A percentile compares a stretch with the other conserved stretches of the same genome.
These are phyloP conservation scores for Podabrus alpinus DNA, from an alignment of 2,888 invertebrate species.

Conservation along the genomic window DNA sequence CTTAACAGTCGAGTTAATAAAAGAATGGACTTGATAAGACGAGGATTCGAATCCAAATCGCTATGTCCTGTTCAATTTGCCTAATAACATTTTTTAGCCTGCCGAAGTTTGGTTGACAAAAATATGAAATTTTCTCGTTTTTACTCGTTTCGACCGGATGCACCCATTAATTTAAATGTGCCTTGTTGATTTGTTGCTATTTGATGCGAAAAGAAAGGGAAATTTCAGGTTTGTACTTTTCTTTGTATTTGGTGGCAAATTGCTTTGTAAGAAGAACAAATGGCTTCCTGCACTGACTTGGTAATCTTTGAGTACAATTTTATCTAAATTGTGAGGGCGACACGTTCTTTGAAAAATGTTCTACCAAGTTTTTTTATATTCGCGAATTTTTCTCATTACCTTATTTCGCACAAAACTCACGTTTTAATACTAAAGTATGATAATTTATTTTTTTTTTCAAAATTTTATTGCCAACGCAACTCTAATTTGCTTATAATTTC, in stretches of 20 bases:
- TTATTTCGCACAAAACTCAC: not conserved
- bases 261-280: conserved; percentile 15
- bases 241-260: conserved; percentile 15
- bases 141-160: not conserved
- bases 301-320: not conserved
- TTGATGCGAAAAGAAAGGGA: not conserved
- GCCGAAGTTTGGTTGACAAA: not conserved
- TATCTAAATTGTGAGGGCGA: conserved; percentile 2
- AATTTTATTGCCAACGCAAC: not conserved
- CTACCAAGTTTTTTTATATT: not conserved
- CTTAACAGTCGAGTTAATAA: not conserved
- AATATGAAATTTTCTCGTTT: not conserved
- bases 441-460: not conserved
- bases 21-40: not conserved
- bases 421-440: not conserved
- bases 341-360: not conserved
- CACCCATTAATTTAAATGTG: not conserved
- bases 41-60: not conserved
- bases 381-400: not conserved
- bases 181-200: not conserved
- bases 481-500: not conserved
- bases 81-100: not conserved
- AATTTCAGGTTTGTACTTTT: conserved; percentile 9
- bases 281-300: conserved; percentile 8
- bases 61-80: not conserved